Percentiles rank a stretch among this genome's conserved stretches.
phyloP scores from a whole-genome alignment of 2,797 vertebrate genomes.

The Pseudochromis fuscus region DNA sequence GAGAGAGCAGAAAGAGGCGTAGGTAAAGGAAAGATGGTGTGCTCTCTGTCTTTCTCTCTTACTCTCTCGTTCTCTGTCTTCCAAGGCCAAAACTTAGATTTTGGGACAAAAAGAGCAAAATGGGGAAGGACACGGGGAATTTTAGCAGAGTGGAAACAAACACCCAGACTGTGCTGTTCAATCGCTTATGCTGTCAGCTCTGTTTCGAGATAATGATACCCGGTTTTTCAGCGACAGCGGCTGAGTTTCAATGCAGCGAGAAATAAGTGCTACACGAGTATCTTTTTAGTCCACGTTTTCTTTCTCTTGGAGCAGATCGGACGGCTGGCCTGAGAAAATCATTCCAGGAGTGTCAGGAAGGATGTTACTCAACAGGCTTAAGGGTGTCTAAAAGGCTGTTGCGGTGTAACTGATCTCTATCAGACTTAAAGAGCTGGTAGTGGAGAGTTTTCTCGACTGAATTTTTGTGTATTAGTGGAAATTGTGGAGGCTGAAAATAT shows the following conservation, averaged over 20 bases:
- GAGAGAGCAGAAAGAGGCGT: constrained; percentile 66
- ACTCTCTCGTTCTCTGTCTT: constrained; percentile 21
- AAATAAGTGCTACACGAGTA: constrained; percentile 22
- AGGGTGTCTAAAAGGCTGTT: background rate
- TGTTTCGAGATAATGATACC: constrained; percentile 29
- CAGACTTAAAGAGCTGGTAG: constrained; percentile 7
- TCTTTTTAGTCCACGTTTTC: background rate
- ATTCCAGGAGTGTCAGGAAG: background rate
- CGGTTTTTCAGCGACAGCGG: constrained; percentile 7
- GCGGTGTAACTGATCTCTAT: background rate
- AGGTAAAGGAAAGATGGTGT: constrained; percentile 60
- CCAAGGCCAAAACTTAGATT: constrained; percentile 51
- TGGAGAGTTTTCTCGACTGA: background rate
- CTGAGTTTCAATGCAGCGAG: constrained; percentile 34
- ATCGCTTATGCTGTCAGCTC: constrained; percentile 30
- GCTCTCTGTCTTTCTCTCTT: background rate
- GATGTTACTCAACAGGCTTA: constrained; percentile 4
- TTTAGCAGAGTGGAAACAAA: constrained; percentile 54
- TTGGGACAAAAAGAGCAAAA: constrained; percentile 55
- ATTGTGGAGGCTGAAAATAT: constrained; percentile 5
- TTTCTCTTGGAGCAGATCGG: constrained; percentile 6
- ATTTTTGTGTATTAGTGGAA: background rate
- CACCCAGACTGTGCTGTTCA: constrained; percentile 29
- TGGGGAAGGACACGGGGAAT: constrained; percentile 27
- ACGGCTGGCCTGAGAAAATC: constrained; percentile 1